Conservation (phyloP, 2,888 invertebrate genomes). For the Habroteleia sp. region DNA sequence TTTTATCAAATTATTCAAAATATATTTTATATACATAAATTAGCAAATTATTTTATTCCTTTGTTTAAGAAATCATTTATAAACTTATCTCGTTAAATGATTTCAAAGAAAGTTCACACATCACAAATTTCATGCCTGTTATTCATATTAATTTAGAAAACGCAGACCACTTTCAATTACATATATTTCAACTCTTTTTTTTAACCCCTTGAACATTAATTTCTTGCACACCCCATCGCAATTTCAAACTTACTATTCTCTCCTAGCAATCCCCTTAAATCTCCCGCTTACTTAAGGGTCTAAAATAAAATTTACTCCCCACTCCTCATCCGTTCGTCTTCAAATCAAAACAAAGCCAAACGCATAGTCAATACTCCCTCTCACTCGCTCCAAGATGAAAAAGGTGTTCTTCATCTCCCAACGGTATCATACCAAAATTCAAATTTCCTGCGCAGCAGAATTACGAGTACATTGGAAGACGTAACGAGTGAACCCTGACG, state of each 20-base stretch:
- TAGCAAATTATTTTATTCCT: too few species aligned
- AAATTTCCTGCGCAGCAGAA: constrained; percentile 50
- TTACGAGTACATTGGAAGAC: constrained; percentile 66
- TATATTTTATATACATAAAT: too few species aligned
- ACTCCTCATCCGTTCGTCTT: neutral
- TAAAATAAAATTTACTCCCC: constrained; percentile 22
- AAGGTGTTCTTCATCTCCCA: constrained; percentile 48
- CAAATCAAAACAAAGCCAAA: constrained; percentile 40
- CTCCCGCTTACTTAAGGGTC: neutral
- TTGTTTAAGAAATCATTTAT: too few species aligned
- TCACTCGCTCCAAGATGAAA: constrained; percentile 13
- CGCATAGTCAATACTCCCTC: neutral
- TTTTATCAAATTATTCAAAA: too few species aligned
- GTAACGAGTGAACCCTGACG: constrained; percentile 66
- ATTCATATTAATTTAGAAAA: too few species aligned
- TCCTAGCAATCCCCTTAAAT: constrained; percentile 18
- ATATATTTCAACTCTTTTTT: too few species aligned
- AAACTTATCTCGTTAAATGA: too few species aligned
- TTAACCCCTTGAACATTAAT: too few species aligned
- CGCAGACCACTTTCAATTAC: too few species aligned
- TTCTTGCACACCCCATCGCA: neutral
- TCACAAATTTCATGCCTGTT: too few species aligned
- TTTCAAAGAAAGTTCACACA: too few species aligned
- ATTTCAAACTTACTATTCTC: constrained; percentile 19
- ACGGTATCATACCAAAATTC: constrained; percentile 41